Percentiles rank a stretch among this genome's conserved stretches.
phyloP scores from a whole-genome alignment of 2,888 invertebrate species.

The Kryphioiulus occultus region DNA sequence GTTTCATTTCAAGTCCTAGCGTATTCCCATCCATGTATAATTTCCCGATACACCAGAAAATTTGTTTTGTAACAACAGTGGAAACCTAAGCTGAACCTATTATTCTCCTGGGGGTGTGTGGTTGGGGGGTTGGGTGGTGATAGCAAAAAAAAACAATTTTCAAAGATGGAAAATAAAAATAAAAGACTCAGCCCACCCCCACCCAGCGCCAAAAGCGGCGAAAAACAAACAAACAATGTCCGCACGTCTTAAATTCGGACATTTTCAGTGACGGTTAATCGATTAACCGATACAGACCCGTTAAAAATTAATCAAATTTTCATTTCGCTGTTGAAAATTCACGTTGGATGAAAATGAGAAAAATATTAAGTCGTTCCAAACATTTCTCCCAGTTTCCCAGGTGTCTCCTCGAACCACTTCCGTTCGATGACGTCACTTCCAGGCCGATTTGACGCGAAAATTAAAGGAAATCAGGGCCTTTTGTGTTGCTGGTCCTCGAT shows the following conservation, averaged over 20 bases:
- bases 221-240: not conserved
- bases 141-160: not conserved
- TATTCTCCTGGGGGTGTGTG: too few relatives aligned
- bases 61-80: too few relatives aligned
- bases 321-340: not conserved
- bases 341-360: not conserved
- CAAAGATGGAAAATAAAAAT: not conserved
- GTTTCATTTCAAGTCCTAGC: too few relatives aligned
- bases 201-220: not conserved
- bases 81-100: too few relatives aligned
- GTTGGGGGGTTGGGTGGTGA: too few relatives aligned
- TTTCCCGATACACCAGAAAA: too few relatives aligned
- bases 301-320: constrained; percentile 33
- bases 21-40: too few relatives aligned
- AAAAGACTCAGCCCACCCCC: not conserved
- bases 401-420: not conserved
- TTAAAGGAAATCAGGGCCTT: not conserved
- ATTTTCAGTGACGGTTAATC: not conserved
- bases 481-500: not conserved
- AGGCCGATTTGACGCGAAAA: not conserved
- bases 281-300: not conserved
- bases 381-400: not conserved
- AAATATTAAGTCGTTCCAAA: not conserved
- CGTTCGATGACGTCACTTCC: not conserved
- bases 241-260: constrained; percentile 9